phyloP scores from a whole-genome alignment of 30 jellyfish, hydroid and myxozoan species.

The Clytia hemisphaerica region DNA sequence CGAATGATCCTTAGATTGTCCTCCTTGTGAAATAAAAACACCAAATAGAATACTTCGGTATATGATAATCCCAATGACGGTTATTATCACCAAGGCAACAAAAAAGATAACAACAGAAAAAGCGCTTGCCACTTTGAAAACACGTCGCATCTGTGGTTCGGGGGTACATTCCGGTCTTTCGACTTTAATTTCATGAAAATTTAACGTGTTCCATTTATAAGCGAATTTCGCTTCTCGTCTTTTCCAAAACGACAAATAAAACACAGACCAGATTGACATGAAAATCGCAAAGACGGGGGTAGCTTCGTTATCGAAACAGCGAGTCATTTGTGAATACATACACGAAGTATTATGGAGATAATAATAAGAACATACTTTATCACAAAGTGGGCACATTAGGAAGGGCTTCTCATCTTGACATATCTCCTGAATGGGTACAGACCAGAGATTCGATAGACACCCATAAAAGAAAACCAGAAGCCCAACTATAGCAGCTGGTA shows the following conservation, averaged over 20 bases:
- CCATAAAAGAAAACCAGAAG: constrained; percentile 9
- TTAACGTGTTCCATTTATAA: constrained; percentile 22
- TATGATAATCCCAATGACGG: constrained; percentile 36
- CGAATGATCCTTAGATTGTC: constrained; percentile 24
- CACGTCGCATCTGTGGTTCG: constrained; percentile 27
- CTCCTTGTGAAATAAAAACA: constrained; percentile 22
- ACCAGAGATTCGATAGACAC: neutral
- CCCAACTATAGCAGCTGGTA: constrained; percentile 31
- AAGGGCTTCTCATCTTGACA: constrained; percentile 4
- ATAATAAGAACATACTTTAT: constrained; percentile 6
- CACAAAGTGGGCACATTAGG: constrained; percentile 20
- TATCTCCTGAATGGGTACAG: constrained; percentile 9
- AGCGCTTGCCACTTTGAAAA: constrained; percentile 26
- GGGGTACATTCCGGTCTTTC: constrained; percentile 34
- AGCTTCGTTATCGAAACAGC: constrained; percentile 26
- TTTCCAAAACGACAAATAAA: constrained; percentile 18
- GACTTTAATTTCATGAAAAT: constrained; percentile 22
- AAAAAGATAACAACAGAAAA: constrained; percentile 51
- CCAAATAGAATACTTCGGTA: constrained; percentile 45
- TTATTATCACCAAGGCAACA: constrained; percentile 28
- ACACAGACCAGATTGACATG: constrained; percentile 24
- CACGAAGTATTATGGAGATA: constrained; percentile 10
- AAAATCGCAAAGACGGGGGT: constrained; percentile 10
- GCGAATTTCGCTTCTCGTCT: constrained; percentile 13
- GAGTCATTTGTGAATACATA: constrained; percentile 13